These are phyloP conservation scores for Dipus sagitta DNA, from an alignment of 2,797 vertebrate genomes.

Conservation along the genomic window DNA sequence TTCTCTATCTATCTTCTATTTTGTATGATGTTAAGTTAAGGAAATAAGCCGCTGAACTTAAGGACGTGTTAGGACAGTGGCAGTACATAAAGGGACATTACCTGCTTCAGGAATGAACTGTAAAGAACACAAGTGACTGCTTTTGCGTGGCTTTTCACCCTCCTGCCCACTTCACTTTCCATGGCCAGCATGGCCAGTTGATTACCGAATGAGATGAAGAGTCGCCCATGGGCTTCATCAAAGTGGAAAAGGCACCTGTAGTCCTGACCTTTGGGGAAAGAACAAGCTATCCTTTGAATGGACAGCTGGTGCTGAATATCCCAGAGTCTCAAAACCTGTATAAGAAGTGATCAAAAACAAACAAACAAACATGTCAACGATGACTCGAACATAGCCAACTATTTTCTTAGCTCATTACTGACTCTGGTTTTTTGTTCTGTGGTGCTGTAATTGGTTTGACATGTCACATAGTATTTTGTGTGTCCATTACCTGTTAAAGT, in stretches of 20 bases:
- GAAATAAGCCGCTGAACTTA: neutral
- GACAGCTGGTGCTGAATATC: conserved; percentile 91
- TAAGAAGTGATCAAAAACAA: conserved; percentile 3
- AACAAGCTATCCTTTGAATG: conserved; percentile 88
- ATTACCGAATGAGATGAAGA: conserved; percentile 91
- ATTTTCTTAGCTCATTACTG: neutral
- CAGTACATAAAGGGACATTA: conserved; percentile 36
- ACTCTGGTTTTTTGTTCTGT: neutral
- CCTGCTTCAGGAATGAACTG: conserved; percentile 87
- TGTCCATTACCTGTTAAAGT: neutral
- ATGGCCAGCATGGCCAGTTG: conserved; percentile 88
- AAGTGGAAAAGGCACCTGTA: conserved; percentile 88
- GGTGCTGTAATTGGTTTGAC: neutral
- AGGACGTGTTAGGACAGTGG: neutral
- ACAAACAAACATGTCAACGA: neutral
- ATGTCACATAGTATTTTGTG: neutral
- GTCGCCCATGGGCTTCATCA: conserved; percentile 88
- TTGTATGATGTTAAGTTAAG: conserved; percentile 28
- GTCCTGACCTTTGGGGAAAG: conserved; percentile 89
- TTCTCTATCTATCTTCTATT: neutral
- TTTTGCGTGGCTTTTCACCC: conserved; percentile 87
- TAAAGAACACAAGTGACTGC: conserved; percentile 89
- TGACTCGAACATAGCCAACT: neutral
- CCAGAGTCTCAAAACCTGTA: conserved; percentile 92
- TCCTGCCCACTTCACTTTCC: conserved; percentile 80